A percentile compares a stretch with the other conserved stretches of the same genome.
Conservation (phyloP, 2,888 invertebrate genomes). For the Nemurella pictetii region DNA sequence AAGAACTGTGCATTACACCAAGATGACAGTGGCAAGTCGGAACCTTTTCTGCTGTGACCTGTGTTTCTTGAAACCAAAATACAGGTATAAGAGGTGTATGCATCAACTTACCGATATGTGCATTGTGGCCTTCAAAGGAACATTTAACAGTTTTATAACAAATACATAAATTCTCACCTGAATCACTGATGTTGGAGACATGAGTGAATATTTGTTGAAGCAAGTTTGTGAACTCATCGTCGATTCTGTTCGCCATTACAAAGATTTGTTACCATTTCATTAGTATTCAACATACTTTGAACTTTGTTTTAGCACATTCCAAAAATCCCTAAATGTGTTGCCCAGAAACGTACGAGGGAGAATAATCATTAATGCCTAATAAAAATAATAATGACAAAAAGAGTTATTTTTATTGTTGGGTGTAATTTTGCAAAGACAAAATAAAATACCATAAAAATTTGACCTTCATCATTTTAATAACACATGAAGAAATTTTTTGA, state of each 20-base stretch:
- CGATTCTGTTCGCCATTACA: background rate
- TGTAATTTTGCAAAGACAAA: background rate
- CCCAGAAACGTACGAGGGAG: no score
- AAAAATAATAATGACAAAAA: no score
- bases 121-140: no score
- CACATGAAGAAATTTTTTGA: no score
- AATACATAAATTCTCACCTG: background rate
- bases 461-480: background rate
- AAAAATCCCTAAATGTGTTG: background rate
- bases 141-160: no score
- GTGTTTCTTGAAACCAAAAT: no score
- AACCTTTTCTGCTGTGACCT: no score
- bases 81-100: no score
- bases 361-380: background rate
- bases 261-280: background rate
- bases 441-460: background rate
- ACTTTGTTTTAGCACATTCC: background rate
- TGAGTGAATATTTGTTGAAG: background rate
- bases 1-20: no score
- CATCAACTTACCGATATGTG: no score
- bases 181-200: background rate
- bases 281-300: background rate
- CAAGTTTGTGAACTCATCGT: background rate
- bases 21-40: no score
- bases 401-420: background rate